phyloP scores from a whole-genome alignment of 2,113 vertebrate species.

The Semnornis frantzii region DNA sequence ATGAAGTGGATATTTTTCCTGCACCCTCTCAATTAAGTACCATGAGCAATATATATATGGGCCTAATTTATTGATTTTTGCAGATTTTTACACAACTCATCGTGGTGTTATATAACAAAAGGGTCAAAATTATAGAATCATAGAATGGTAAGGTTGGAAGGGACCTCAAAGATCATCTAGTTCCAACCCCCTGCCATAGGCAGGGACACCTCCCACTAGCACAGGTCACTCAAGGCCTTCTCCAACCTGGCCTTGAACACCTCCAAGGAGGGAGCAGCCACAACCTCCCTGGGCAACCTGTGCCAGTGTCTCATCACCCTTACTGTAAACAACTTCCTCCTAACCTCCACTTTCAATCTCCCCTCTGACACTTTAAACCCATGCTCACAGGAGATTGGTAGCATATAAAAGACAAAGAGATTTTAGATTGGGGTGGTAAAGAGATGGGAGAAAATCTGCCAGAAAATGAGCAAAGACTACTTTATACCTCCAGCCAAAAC shows the following conservation, averaged over 20 bases:
- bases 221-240: no score
- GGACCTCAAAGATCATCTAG: no score
- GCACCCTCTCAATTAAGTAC: not conserved
- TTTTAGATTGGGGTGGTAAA: not conserved
- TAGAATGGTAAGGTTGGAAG: no score
- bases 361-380: no score
- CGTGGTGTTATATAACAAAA: not conserved
- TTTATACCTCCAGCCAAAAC: not conserved
- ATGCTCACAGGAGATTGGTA: not conserved
- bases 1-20: not conserved
- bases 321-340: no score
- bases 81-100: not conserved
- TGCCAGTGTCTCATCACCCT: no score
- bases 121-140: not conserved
- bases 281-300: no score
- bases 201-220: no score
- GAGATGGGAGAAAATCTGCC: not conserved
- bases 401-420: not conserved
- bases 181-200: no score
- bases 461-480: not conserved
- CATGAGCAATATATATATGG: not conserved
- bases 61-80: not conserved
- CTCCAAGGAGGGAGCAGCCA: no score
- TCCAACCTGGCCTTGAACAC: no score
- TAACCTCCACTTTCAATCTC: no score